Conservation (phyloP, 2,888 invertebrate genomes). For the Heliothis peltigera region DNA sequence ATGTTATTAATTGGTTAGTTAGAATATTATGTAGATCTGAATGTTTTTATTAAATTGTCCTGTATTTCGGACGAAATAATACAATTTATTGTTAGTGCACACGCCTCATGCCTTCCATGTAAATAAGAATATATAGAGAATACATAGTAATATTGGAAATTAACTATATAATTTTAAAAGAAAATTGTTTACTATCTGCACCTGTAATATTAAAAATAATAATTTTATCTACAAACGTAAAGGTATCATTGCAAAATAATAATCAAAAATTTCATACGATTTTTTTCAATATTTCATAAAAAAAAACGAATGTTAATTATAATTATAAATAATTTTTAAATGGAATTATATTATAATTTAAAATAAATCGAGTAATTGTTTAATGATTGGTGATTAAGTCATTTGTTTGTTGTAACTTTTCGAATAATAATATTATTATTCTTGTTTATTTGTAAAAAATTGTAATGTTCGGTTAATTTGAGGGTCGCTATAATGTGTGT, state of each 20-base stretch:
- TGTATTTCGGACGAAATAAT: conserved; percentile 65
- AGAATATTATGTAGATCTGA: conserved; percentile 49
- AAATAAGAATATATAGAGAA: conserved; percentile 75
- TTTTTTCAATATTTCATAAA: conserved; percentile 37
- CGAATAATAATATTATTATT: conserved; percentile 31
- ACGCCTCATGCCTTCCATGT: conserved; percentile 86
- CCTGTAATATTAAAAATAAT: conserved; percentile 53
- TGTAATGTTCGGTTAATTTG: conserved; percentile 47
- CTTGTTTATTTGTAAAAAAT: conserved; percentile 36
- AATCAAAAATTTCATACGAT: conserved; percentile 20
- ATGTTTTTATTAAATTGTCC: conserved; percentile 65
- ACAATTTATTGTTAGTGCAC: conserved; percentile 69
- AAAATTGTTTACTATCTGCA: conserved; percentile 54
- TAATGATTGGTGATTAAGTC: conserved; percentile 55
- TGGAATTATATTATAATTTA: too few species aligned
- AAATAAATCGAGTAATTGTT: conserved; percentile 58
- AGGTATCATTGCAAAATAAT: conserved; percentile 28
- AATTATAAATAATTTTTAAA: conserved; percentile 37
- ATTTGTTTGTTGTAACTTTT: conserved; percentile 34
- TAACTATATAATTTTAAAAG: conserved; percentile 51
- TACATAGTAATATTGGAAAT: conserved; percentile 58
- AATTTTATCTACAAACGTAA: conserved; percentile 54
- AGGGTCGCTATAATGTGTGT: conserved; percentile 70
- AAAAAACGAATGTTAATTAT: conserved; percentile 45
- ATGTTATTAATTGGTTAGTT: conserved; percentile 61